Evolutionary conservation across 2,113 vertebrate species (phyloP).

Genomic region (Spilogale gracilis): DNA sequence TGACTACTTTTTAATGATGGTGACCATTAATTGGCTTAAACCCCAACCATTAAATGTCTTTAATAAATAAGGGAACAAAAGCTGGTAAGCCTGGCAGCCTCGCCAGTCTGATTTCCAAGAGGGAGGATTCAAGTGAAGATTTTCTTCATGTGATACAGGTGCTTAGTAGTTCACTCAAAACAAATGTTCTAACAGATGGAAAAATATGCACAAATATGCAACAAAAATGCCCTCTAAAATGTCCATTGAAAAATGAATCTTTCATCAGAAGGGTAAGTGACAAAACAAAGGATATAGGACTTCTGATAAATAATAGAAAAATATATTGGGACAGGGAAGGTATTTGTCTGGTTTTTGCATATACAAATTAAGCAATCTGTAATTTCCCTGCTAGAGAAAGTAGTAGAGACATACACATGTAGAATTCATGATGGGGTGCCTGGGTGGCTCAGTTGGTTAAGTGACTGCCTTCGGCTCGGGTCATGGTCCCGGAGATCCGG

Average conservation of each 20-base stretch:
- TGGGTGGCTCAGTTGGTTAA: too few species aligned
- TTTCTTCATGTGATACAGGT: background rate
- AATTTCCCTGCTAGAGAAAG: too few species aligned
- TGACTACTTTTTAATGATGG: background rate
- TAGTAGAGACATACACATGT: background rate
- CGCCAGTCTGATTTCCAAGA: background rate
- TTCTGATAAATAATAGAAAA: conserved; percentile 64
- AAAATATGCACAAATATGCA: background rate
- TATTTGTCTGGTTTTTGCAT: conserved; percentile 72
- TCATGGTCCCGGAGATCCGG: too few species aligned
- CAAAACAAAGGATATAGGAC: conserved; percentile 49
- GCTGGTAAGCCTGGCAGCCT: background rate
- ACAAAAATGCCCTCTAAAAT: background rate
- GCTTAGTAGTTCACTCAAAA: background rate
- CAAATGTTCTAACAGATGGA: background rate
- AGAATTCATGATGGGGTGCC: background rate
- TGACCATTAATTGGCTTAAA: background rate
- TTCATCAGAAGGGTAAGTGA: background rate
- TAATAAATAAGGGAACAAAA: background rate
- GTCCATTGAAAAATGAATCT: background rate
- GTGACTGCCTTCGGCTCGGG: too few species aligned
- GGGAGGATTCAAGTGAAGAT: background rate
- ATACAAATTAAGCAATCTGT: background rate
- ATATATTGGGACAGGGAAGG: conserved; percentile 81
- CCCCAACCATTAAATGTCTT: background rate